phyloP scores from a whole-genome alignment of 2,888 invertebrate species.

The Apamea monoglypha region DNA sequence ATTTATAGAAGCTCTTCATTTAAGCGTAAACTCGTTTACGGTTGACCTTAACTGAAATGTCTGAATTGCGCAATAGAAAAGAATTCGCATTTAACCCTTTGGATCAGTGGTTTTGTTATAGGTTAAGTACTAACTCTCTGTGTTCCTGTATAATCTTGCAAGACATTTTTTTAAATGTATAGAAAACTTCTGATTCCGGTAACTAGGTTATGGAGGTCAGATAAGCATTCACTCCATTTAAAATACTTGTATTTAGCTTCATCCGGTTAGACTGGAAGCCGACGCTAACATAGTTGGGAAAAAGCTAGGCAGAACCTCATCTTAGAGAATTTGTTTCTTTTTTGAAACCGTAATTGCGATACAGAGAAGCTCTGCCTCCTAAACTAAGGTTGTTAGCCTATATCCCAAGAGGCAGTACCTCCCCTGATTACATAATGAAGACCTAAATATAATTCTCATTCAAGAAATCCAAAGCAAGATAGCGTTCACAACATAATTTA shows the following conservation, averaged over 20 bases:
- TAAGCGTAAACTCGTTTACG: slow-evolving; percentile 22
- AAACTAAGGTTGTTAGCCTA: neutral
- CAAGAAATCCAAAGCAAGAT: slow-evolving; percentile 18
- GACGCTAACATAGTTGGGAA: neutral
- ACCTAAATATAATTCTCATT: slow-evolving; percentile 5
- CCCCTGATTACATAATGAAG: slow-evolving; percentile 18
- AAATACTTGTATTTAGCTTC: neutral
- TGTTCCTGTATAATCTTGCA: neutral
- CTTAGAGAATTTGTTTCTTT: too few relatives aligned
- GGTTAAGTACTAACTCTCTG: neutral
- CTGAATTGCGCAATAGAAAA: slow-evolving; percentile 13
- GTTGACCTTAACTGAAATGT: slow-evolving; percentile 32
- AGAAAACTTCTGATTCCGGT: neutral
- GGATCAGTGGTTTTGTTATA: slow-evolving; percentile 3
- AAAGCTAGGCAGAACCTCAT: neutral
- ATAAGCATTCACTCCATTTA: neutral
- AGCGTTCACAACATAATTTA: slow-evolving; percentile 39
- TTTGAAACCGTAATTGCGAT: neutral
- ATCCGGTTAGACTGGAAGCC: neutral
- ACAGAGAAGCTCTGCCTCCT: neutral
- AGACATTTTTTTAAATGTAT: neutral
- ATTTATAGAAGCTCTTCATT: slow-evolving; percentile 33
- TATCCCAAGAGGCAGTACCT: slow-evolving; percentile 4
- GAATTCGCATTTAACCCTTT: slow-evolving; percentile 8
- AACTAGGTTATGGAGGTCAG: neutral